A percentile compares a stretch with the other conserved stretches of the same genome.
Conservation (phyloP, 2,113 vertebrate genomes). For the Todiramphus chloris region DNA sequence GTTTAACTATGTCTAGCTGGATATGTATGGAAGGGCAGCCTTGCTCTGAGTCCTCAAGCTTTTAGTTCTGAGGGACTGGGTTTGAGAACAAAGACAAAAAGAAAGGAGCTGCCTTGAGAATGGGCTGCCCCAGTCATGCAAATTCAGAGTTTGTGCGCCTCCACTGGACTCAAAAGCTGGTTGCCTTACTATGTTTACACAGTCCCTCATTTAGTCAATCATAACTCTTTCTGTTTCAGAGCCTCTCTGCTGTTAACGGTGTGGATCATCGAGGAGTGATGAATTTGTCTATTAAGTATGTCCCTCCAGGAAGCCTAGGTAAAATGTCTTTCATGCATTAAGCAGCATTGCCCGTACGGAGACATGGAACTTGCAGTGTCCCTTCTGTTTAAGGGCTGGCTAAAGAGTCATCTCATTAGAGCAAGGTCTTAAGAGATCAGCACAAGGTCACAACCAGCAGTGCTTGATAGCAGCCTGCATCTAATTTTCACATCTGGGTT, state of each 20-base stretch:
- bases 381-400: not conserved
- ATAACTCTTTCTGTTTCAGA: slow-evolving; percentile 50
- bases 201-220: not conserved
- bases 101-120: not conserved
- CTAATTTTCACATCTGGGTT: not conserved
- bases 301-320: slow-evolving; percentile 74
- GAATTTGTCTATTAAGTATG: slow-evolving; percentile 73
- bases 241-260: slow-evolving; percentile 66
- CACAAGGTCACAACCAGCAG: not conserved
- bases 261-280: slow-evolving; percentile 74
- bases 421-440: not conserved
- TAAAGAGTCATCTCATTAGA: not conserved
- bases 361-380: not conserved
- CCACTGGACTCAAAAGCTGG: not conserved
- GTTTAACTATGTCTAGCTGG: not conserved
- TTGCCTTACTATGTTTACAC: not conserved
- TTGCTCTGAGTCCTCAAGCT: not conserved
- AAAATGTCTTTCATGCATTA: not conserved
- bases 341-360: not conserved
- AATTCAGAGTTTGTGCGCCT: not conserved
- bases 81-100: not conserved
- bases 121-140: not conserved
- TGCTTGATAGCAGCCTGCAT: not conserved
- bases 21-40: not conserved
- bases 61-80: not conserved